Base-by-base conservation (phyloP, 2,113 vertebrate genomes). In the Antechinus stuartii region DNA sequence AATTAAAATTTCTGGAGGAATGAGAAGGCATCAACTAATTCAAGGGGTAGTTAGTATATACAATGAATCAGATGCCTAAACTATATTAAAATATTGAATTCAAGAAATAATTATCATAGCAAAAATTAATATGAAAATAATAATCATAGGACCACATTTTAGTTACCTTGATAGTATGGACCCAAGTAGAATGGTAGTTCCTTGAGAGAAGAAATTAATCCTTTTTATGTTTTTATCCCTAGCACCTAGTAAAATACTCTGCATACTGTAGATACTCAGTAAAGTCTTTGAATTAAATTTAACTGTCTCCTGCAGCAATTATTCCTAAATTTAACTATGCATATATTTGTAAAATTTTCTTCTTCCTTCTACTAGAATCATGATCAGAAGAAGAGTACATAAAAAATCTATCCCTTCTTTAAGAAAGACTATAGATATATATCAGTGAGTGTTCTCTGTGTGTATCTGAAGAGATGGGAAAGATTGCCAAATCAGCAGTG, bases 381-480 rank as follows among this genome's bases (percentile, higher is more conserved):
- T 68, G 24, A 84, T 89, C n/a, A 19, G 10, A 90, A 94, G 30
- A 53, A 94, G 30, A 53, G 47, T 94, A 35, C n/a, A 24, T 5
- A 12, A 90, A 76, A 49, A 61, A n/a, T 30, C 2, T 27, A 54
- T 90, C 54, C 53, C 8, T 61, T 95, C n/a, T 46, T 91, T 50
- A 1, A 89, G 49, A 91, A 93, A 94, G 10, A 91, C 54, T 61
- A 7, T 54, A 55, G 61, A 54, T 30, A 1, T 54, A 2, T 57
- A 84, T 76, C 22, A 95, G 14, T 53, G 52, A 94, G 27, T 49
- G 9, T 26, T 54, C 30, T 95, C 54, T 92, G 16, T 93, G 47
- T 90, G 52, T 91, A 68, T 54, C 53, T 92, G 8, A 94, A 61
- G 50, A 14, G 24, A 93, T 89, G 46, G 89, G 92, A 93, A 52